These are phyloP conservation scores for Chlorodrepanis virens DNA, from an alignment of 2,113 vertebrate species.

Conservation along the genomic window DNA sequence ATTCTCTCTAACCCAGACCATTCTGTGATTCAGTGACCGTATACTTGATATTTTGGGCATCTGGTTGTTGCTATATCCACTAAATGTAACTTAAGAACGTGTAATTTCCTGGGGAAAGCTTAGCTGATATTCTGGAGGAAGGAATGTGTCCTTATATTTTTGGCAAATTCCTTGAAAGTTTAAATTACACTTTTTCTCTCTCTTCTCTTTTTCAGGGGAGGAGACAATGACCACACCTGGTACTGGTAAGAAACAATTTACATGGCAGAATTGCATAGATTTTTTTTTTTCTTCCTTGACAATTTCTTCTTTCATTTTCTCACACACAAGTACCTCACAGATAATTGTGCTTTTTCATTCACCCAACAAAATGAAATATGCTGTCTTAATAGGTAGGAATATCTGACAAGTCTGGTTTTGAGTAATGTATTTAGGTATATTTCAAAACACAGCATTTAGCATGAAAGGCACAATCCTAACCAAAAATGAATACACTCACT, in stretches of 20 bases:
- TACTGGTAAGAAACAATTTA: conserved; percentile 71
- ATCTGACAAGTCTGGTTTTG: background rate
- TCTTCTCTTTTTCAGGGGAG: conserved; percentile 38
- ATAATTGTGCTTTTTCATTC: background rate
- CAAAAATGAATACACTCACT: background rate
- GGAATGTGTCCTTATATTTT: background rate
- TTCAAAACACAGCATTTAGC: background rate
- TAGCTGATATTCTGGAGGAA: background rate
- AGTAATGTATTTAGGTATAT: background rate
- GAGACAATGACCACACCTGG: fast-evolving
- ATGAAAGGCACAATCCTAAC: background rate
- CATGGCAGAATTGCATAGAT: background rate
- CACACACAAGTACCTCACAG: background rate
- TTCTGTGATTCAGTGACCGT: background rate
- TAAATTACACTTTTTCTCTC: background rate
- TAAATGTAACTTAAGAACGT: background rate
- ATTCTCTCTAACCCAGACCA: background rate
- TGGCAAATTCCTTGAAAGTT: background rate
- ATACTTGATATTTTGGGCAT: background rate
- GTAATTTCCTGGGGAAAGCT: background rate
- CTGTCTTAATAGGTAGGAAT: background rate
- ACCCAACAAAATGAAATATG: background rate
- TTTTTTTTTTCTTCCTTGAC: background rate
- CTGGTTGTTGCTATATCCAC: background rate
- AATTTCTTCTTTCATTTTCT: background rate